These are phyloP conservation scores for Caenorhabditis angaria DNA, from an alignment of 2,888 invertebrate species.

Conservation along the genomic window DNA sequence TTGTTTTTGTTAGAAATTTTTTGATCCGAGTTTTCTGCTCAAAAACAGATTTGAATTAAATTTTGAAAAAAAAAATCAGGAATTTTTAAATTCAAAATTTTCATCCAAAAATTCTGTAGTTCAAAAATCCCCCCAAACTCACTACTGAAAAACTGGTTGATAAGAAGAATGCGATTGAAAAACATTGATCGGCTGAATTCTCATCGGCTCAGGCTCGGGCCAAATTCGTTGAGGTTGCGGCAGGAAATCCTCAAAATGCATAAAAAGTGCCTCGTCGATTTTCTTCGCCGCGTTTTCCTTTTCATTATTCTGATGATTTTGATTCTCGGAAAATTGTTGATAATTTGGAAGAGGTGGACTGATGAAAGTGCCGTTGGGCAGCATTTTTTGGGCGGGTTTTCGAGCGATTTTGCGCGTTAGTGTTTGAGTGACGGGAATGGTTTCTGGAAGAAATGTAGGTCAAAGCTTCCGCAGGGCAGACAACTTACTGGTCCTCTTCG, in stretches of 20 bases:
- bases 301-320: no score
- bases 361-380: slow-evolving; percentile 37
- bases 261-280: background rate
- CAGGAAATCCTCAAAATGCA: slow-evolving; percentile 20
- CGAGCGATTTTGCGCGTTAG: slow-evolving; percentile 10
- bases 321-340: slow-evolving; percentile 15
- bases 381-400: slow-evolving; percentile 25
- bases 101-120: background rate
- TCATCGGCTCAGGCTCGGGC: slow-evolving; percentile 35
- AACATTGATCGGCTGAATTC: slow-evolving; percentile 33
- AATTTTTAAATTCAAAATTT: background rate
- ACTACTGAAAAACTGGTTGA: slow-evolving; percentile 18
- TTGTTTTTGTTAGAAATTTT: no score
- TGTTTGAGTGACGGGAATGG: slow-evolving; percentile 25
- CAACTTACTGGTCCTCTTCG: slow-evolving; percentile 29
- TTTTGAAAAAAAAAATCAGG: background rate
- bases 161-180: slow-evolving; percentile 27
- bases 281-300: slow-evolving; percentile 17
- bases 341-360: slow-evolving; percentile 35
- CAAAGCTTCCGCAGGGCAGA: no score
- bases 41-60: no score
- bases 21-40: no score
- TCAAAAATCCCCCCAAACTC: no score
- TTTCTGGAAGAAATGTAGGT: no score
- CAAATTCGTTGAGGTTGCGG: slow-evolving; percentile 38